Evolutionary conservation across 2,888 invertebrate genomes (phyloP), one percentile per base, ranked within the genome.

Genomic region (Tenodera sinensis): DNA sequence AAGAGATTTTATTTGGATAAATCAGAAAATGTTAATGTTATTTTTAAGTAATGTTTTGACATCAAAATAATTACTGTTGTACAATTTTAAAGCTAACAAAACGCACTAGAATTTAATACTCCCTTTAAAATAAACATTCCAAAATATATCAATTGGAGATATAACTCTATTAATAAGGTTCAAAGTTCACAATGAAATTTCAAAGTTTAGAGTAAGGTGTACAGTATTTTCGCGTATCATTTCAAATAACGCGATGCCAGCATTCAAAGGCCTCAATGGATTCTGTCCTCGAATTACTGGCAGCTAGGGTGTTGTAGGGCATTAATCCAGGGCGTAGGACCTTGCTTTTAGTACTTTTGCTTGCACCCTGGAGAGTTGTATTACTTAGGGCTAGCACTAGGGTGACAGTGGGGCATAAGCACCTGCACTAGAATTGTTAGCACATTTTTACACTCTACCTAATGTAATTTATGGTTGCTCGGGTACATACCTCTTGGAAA

Each of bases 401-500:
- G 20, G 15, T 82, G 28, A 4, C 25, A 71, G 6, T 3, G 54
- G 54, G 20, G 8, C 20, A 0, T 42, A 42, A 9, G 42, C 12
- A 42, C 12, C 42, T 42, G 12, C 42, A 42, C 1, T 12, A 42
- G 9, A 12, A 42, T 42, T 42, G 42, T 20, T 71, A 71, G 20
- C 54, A 20, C 20, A 71, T 4, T 14, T 54, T 20, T 54, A 20
- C 12, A 12, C 54, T 15, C 54, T 71, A 20, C 20, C 54, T 71
- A 3, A 20, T 71, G 25, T 71, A 71, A 71, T 71, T 20, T 71
- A 71, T 20, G 20, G 54, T 6, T 71, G 54, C 8, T 71, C 0
- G 0, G 27, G 28, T 25, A 89, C 91, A 89, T 88, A 91, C 91
- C 91, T 91, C 91, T 88, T 91, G 91, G 88, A 91, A 91, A 89